A percentile compares a stretch with the other conserved stretches of the same genome.
phyloP scores from a whole-genome alignment of 2,797 vertebrate species.

The Agapornis canus region DNA sequence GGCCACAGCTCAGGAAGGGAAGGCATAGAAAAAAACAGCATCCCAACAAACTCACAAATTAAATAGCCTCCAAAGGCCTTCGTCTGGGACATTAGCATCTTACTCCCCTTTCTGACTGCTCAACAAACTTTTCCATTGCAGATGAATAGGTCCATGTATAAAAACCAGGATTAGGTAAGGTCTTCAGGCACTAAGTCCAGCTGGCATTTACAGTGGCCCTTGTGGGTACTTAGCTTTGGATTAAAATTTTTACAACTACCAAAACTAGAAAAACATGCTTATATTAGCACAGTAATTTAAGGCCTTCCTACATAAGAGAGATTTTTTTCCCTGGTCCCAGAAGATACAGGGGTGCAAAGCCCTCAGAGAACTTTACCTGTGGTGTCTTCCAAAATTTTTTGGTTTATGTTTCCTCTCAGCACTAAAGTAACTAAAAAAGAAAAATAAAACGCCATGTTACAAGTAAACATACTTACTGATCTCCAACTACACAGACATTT shows the following conservation, averaged over 20 bases:
- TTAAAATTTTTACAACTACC: not conserved
- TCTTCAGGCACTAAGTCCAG: not conserved
- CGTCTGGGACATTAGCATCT: not conserved
- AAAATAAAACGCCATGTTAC: fast-evolving
- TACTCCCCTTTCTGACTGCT: not conserved
- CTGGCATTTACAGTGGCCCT: not conserved
- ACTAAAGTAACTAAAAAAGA: not conserved
- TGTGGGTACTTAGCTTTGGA: not conserved
- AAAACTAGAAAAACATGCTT: not conserved
- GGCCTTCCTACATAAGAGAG: not conserved
- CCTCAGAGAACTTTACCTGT: not conserved
- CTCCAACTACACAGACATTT: fast-evolving
- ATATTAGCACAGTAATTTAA: not conserved
- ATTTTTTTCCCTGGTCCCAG: not conserved
- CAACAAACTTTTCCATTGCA: not conserved
- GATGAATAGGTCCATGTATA: not conserved
- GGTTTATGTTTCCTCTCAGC: not conserved
- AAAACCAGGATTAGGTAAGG: not conserved
- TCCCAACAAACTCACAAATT: not conserved
- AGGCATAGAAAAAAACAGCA: not conserved
- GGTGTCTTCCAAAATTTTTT: not conserved
- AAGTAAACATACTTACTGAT: fast-evolving
- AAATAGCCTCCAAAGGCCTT: not conserved
- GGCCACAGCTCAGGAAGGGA: not conserved
- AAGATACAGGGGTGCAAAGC: not conserved